Evolutionary conservation across 1,140 invertebrate species (phyloP).

Genomic region (Drosophila obscura): DNA sequence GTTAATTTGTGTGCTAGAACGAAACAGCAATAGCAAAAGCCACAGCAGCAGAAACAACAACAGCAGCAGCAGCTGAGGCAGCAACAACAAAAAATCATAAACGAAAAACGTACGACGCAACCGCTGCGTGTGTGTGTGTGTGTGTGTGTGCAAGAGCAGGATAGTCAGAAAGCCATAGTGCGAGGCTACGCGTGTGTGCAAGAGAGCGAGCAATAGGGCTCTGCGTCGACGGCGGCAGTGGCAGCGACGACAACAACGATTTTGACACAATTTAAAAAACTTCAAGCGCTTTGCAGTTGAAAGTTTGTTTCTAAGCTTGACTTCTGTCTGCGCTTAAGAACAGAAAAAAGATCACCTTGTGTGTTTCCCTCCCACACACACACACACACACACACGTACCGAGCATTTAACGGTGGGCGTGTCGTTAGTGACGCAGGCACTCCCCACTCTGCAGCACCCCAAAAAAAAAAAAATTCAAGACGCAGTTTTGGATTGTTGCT

Average conservation of each 20-base stretch:
- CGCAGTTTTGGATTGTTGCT: slow-evolving; percentile 71
- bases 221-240: slow-evolving; percentile 50
- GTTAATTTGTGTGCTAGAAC: slow-evolving; percentile 74
- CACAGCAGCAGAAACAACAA: slow-evolving; percentile 55
- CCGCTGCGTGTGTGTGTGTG: slow-evolving; percentile 44
- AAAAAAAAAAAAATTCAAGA: slow-evolving; percentile 42
- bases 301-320: slow-evolving; percentile 65
- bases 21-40: slow-evolving; percentile 47
- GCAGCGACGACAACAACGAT: slow-evolving; percentile 47
- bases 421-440: background rate
- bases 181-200: slow-evolving; percentile 45
- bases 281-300: slow-evolving; percentile 48
- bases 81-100: slow-evolving; percentile 58
- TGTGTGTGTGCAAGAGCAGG: slow-evolving; percentile 35
- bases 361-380: too few species aligned
- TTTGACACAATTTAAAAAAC: slow-evolving; percentile 69
- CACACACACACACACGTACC: too few species aligned
- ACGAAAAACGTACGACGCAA: slow-evolving; percentile 68
- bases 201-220: slow-evolving; percentile 64
- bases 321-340: slow-evolving; percentile 28
- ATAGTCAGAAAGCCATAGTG: slow-evolving; percentile 3
- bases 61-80: slow-evolving; percentile 7
- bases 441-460: slow-evolving; percentile 20
- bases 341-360: slow-evolving; percentile 5
- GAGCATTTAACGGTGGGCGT: slow-evolving; percentile 47